Conservation (phyloP, 2,797 vertebrate genomes). For the Danio albolineatus region DNA sequence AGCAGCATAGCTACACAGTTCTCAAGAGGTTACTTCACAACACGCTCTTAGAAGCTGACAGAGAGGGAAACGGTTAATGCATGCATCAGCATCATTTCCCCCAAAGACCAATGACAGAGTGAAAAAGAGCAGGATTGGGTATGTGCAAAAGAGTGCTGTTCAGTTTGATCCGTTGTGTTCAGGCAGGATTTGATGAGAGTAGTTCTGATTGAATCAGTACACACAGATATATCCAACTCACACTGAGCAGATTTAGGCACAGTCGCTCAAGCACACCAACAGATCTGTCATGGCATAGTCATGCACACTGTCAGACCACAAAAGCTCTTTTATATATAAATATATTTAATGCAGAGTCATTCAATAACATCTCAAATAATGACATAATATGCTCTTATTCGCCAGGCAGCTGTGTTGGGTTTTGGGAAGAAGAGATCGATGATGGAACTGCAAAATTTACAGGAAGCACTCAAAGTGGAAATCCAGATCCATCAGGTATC, state of each 20-base stretch:
- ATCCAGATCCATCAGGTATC: slow-evolving; percentile 92
- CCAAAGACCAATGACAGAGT: slow-evolving; percentile 40
- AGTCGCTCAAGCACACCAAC: slow-evolving; percentile 36
- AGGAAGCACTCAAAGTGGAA: slow-evolving; percentile 93
- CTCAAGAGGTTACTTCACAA: background rate
- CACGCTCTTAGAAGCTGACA: background rate
- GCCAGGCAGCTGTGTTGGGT: slow-evolving; percentile 73
- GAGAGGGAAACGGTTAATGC: slow-evolving; percentile 38
- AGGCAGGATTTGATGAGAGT: slow-evolving; percentile 54
- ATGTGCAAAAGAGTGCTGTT: slow-evolving; percentile 35
- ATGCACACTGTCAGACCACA: background rate
- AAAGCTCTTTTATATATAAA: background rate
- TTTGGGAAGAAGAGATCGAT: slow-evolving; percentile 80
- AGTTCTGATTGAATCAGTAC: slow-evolving; percentile 58
- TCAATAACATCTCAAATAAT: slow-evolving; percentile 5
- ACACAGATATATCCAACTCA: slow-evolving; percentile 35
- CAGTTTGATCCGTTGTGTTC: slow-evolving; percentile 35
- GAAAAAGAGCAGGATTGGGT: slow-evolving; percentile 8
- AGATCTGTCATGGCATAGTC: slow-evolving; percentile 31
- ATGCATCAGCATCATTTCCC: slow-evolving; percentile 44
- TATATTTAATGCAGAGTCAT: background rate
- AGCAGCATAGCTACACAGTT: slow-evolving; percentile 3
- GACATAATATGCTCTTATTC: slow-evolving; percentile 1
- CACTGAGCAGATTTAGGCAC: slow-evolving; percentile 38
- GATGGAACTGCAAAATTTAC: slow-evolving; percentile 92